Conservation (phyloP, 2,113 vertebrate genomes). For the Pluvianellus socialis region DNA sequence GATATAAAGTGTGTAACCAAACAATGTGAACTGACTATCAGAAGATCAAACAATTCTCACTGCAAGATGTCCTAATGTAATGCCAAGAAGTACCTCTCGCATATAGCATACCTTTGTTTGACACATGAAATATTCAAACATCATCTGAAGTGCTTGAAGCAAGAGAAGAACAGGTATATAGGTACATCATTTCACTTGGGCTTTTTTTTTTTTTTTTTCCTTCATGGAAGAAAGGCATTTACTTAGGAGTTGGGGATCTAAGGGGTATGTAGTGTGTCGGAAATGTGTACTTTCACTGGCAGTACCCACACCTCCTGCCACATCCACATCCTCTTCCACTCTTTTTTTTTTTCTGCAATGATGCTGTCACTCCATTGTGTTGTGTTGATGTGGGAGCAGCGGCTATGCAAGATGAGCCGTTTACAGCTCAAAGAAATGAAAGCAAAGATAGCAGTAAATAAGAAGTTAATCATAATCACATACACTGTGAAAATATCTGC, state of each 20-base stretch:
- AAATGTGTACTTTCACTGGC: not conserved
- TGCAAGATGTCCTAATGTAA: conserved; percentile 6
- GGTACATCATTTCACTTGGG: not conserved
- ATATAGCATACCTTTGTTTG: not conserved
- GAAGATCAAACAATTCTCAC: conserved; percentile 20
- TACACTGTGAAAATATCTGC: not conserved
- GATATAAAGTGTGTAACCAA: conserved; percentile 1
- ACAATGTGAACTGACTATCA: not conserved
- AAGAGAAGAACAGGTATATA: not conserved
- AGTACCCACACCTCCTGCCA: not conserved
- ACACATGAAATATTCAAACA: conserved; percentile 22
- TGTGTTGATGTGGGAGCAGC: not conserved
- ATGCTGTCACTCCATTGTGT: not conserved
- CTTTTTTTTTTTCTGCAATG: not conserved
- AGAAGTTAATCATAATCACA: not conserved
- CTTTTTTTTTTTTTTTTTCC: not conserved
- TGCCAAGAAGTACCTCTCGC: not conserved
- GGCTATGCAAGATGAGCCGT: not conserved
- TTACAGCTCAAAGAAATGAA: not conserved
- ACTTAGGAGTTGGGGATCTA: not conserved
- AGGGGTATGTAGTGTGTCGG: not conserved
- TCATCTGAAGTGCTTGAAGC: not conserved
- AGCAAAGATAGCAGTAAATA: not conserved
- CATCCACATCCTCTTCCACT: not conserved
- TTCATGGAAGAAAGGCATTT: not conserved